phyloP scores from a whole-genome alignment of 1,140 invertebrate genomes.

The Drosophila arawakana region DNA sequence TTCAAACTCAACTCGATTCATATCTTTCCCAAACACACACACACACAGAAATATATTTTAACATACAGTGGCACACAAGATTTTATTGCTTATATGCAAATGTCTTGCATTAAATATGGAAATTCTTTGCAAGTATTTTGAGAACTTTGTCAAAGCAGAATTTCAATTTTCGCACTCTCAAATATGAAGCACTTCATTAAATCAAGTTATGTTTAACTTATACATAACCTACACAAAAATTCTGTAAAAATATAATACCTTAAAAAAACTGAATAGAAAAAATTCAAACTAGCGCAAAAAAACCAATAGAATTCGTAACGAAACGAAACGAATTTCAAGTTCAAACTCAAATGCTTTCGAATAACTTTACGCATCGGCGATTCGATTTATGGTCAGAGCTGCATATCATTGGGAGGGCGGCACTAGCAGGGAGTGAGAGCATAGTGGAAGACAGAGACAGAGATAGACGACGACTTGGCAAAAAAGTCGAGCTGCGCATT shows the following conservation, averaged over 20 bases:
- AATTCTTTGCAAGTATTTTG: conserved; percentile 56
- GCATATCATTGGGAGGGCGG: conserved; percentile 33
- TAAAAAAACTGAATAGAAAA: conserved; percentile 4
- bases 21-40: not conserved
- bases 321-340: conserved; percentile 66
- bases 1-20: conserved; percentile 18
- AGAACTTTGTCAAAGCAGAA: conserved; percentile 36
- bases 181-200: conserved; percentile 41
- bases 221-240: conserved; percentile 27
- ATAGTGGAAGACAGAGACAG: not conserved
- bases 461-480: conserved; percentile 17
- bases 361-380: conserved; percentile 71
- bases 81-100: conserved; percentile 59
- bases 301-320: conserved; percentile 10
- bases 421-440: no score
- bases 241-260: not conserved
- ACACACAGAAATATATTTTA: not conserved
- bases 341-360: conserved; percentile 67
- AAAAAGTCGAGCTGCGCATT: conserved; percentile 29
- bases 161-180: conserved; percentile 42
- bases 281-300: conserved; percentile 18
- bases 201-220: conserved; percentile 53
- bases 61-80: conserved; percentile 23
- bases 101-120: conserved; percentile 66
- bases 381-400: conserved; percentile 66